phyloP scores from a whole-genome alignment of 2,113 vertebrate genomes.

The Equus quagga region DNA sequence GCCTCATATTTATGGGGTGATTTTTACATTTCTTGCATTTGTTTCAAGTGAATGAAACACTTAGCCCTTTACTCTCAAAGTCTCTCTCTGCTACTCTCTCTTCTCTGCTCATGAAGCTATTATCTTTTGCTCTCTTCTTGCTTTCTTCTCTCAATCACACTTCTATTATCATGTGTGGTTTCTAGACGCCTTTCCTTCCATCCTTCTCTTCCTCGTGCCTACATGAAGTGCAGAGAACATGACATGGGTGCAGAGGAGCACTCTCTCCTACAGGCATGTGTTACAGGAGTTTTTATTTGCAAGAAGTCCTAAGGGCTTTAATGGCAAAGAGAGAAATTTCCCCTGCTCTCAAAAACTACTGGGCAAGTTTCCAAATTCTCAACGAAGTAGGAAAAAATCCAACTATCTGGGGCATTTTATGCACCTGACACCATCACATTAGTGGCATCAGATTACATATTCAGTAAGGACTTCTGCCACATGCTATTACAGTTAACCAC shows the following conservation, averaged over 20 bases:
- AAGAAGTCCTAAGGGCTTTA: conserved; percentile 28
- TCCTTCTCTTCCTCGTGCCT: neutral
- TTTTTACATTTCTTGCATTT: conserved; percentile 35
- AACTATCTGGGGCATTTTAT: conserved; percentile 35
- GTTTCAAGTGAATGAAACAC: conserved; percentile 17
- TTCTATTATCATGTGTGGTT: neutral
- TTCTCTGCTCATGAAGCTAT: neutral
- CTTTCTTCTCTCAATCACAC: neutral
- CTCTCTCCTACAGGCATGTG: neutral
- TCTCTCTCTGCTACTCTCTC: neutral
- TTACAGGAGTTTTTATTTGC: neutral
- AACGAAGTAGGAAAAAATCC: neutral
- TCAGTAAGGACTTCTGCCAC: conserved; percentile 55
- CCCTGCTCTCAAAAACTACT: conserved; percentile 10
- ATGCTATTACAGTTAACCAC: conserved; percentile 58
- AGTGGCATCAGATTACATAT: conserved; percentile 52
- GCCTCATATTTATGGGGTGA: neutral
- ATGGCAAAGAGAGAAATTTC: conserved; percentile 32
- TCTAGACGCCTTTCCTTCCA: neutral
- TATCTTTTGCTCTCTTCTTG: neutral
- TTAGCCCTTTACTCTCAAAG: neutral
- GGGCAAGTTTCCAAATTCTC: conserved; percentile 64
- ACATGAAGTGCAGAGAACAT: neutral
- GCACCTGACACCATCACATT: conserved; percentile 64
- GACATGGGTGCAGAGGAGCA: neutral